Evolutionary conservation across 2,113 vertebrate genomes (phyloP).

Genomic region (Oncorhynchus keta): DNA sequence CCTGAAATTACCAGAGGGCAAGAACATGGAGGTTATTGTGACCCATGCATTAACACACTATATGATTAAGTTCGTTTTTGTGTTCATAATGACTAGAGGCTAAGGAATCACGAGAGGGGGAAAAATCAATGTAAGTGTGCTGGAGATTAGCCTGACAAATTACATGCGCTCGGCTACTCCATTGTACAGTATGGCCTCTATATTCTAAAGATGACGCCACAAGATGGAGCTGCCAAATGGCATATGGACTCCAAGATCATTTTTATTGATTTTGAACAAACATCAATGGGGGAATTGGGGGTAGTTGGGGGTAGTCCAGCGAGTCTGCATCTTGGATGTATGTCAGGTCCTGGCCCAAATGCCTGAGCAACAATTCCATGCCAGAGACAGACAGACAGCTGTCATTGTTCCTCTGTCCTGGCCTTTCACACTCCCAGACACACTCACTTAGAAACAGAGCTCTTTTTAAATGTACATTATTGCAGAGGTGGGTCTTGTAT

Average conservation of each 20-base stretch:
- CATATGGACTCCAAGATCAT: constrained; percentile 84
- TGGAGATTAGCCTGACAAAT: constrained; percentile 86
- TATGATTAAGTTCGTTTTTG: constrained; percentile 85
- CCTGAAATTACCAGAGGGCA: constrained; percentile 79
- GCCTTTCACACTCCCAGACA: constrained; percentile 30
- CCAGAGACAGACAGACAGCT: constrained; percentile 14
- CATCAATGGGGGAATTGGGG: constrained; percentile 16
- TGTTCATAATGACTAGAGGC: constrained; percentile 85
- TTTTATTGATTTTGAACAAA: constrained; percentile 84
- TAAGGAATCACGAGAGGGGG: constrained; percentile 78
- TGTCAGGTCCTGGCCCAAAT: constrained; percentile 51
- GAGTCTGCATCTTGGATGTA: constrained; percentile 48
- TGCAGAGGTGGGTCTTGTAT: constrained; percentile 45
- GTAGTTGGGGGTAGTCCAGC: background rate
- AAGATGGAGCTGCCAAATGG: constrained; percentile 84
- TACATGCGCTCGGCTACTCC: constrained; percentile 85
- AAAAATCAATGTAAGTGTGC: constrained; percentile 90
- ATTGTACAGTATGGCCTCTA: constrained; percentile 86
- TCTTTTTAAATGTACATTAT: constrained; percentile 65
- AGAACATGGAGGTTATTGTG: constrained; percentile 74
- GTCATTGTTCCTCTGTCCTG: constrained; percentile 62
- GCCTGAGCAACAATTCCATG: constrained; percentile 51
- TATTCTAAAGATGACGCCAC: constrained; percentile 82
- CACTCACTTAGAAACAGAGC: background rate
- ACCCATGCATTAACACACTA: constrained; percentile 81